Percentiles rank a stretch among this genome's conserved stretches.
Evolutionary conservation across 2,888 invertebrate genomes (phyloP).

Genomic region (Craniophora ligustri): DNA sequence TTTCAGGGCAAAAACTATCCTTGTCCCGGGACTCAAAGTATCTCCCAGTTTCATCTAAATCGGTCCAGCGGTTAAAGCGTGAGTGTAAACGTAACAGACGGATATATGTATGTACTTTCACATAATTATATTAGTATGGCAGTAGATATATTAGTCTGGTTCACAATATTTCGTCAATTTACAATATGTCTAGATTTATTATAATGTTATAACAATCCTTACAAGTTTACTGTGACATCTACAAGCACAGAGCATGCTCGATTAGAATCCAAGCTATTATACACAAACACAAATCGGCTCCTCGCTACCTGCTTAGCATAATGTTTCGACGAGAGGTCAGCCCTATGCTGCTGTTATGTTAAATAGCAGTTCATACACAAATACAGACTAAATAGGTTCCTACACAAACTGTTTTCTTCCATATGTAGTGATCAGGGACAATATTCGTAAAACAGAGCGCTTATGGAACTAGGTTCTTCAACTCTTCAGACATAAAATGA

Average conservation of each 20-base stretch:
- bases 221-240: too few species aligned
- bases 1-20: too few species aligned
- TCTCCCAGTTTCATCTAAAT: too few species aligned
- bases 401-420: neutral
- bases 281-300: constrained; percentile 43
- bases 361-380: constrained; percentile 37
- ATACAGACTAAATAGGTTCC: constrained; percentile 28
- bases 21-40: too few species aligned
- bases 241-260: constrained; percentile 14
- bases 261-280: constrained; percentile 29
- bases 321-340: constrained; percentile 42
- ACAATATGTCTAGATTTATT: constrained; percentile 5
- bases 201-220: neutral
- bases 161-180: too few species aligned
- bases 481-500: too few species aligned
- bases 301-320: constrained; percentile 46
- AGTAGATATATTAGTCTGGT: too few species aligned
- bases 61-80: too few species aligned
- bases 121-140: too few species aligned
- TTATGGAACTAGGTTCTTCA: neutral
- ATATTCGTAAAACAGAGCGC: neutral
- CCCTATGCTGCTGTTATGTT: constrained; percentile 37
- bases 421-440: constrained; percentile 1
- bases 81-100: too few species aligned
- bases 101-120: too few species aligned